Percentiles rank a stretch among this genome's conserved stretches.
Evolutionary conservation across 1,140 invertebrate genomes (phyloP).

Genomic region (Geopemphigus sp.): DNA sequence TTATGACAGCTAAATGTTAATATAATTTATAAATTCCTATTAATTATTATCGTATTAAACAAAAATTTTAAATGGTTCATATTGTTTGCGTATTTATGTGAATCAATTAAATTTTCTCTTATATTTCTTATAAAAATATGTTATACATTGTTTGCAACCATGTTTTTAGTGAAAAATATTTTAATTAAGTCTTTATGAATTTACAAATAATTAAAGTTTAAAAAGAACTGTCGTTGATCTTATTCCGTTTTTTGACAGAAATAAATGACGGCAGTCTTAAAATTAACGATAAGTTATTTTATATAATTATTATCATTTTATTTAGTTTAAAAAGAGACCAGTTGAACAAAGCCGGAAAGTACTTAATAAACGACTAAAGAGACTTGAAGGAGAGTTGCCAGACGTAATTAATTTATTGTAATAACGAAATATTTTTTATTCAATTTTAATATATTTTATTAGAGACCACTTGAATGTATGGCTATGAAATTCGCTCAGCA

Average conservation of each 20-base stretch:
- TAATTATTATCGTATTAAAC: no score
- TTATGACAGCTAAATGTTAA: no score
- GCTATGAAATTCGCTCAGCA: not conserved
- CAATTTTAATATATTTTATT: not conserved
- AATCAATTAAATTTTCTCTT: no score
- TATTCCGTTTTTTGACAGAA: not conserved
- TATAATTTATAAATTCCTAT: no score
- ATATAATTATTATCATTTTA: not conserved
- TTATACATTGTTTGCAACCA: no score
- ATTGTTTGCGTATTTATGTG: no score
- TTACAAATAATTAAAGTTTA: no score
- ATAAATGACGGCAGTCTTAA: not conserved
- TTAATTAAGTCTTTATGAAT: no score
- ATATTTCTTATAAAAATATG: no score
- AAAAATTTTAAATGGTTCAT: no score
- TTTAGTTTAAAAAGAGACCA: not conserved
- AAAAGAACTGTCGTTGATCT: no score
- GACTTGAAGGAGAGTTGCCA: slow-evolving; percentile 1
- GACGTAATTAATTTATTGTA: not conserved
- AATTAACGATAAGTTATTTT: not conserved
- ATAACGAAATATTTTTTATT: not conserved
- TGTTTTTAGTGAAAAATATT: no score
- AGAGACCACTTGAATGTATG: slow-evolving; percentile 15
- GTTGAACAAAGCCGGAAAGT: not conserved
- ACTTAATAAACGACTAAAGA: slow-evolving; percentile 2